phyloP scores from a whole-genome alignment of 2,888 invertebrate genomes.

The Proisotoma minuta region DNA sequence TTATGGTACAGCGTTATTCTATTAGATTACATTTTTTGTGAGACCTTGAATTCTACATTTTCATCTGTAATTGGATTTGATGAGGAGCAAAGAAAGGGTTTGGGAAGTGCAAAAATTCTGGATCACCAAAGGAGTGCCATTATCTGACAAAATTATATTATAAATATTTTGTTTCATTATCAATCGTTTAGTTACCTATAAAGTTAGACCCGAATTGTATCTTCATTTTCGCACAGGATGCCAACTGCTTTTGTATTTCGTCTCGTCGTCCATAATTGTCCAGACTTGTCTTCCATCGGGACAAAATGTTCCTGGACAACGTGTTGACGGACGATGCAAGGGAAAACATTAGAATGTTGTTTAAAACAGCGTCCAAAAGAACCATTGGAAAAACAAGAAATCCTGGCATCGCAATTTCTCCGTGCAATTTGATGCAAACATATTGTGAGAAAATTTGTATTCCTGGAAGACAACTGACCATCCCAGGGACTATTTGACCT shows the following conservation, averaged over 20 bases:
- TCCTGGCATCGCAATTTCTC: not conserved
- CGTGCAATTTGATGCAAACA: conserved; percentile 2
- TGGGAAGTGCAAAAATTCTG: not conserved
- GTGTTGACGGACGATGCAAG: not conserved
- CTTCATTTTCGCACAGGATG: not conserved
- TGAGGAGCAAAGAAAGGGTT: not conserved
- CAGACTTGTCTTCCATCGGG: not conserved
- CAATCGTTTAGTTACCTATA: no score
- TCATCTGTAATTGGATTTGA: not conserved
- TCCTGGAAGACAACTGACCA: not conserved
- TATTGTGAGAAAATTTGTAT: not conserved
- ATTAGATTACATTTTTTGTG: no score
- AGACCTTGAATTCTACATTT: not conserved
- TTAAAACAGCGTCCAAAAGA: not conserved
- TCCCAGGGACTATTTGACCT: not conserved
- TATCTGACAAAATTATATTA: no score
- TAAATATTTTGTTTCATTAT: no score
- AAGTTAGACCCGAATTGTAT: not conserved
- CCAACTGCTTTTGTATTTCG: not conserved
- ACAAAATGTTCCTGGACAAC: not conserved
- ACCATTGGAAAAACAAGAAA: conserved; percentile 6
- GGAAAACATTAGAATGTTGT: not conserved
- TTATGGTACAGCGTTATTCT: no score
- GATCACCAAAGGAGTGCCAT: not conserved
- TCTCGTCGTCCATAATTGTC: not conserved